Evolutionary conservation across 1,140 invertebrate genomes (phyloP), one percentile per base, ranked within the genome.

Genomic region (Platyscapa corneri): DNA sequence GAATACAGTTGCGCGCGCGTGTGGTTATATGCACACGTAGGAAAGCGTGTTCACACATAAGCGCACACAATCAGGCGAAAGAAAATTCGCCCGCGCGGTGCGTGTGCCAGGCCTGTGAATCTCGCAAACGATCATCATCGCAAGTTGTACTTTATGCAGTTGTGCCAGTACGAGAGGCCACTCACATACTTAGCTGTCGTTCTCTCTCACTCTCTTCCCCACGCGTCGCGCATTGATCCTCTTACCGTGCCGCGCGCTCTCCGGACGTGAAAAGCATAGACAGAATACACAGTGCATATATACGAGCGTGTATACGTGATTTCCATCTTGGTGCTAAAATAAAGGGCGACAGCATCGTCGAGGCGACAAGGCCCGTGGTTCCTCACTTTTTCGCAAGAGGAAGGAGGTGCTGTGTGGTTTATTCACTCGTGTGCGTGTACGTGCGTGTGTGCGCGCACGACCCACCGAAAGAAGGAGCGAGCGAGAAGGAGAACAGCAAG

Each of bases 191-290:
- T 34, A 67, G 30, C n/a, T 64, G 65, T 7, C 16, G 10, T 27
- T 53, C 53, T 60, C 46, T 60, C 46, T 60, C 14, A 20, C 82
- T 76, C 53, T 67, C 39, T n/a, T 37, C 60, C 60, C 49, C 74
- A 56, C 39, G 60, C 32, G 53, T 37, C 34, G 49, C 72, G 39
- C 82, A 83, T 83, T 23, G 82, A 83, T 83, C 80, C 80, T 83
- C 82, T 77, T 30, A 1, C 27, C 46, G 64, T 81, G 16, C 30
- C 34, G 49, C 82, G 67, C 18, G 27, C 74, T 65, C 72, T 83
- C 53, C 56, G 72, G 82, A 83, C 32, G 32, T 65, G 42, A 53
- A 8, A 46, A 3, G 30, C n/a, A 42, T 12, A n/a, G 16, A 83
- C 70, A 23, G 16, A 60, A 1, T 0, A 70, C 65, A 60, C 60